phyloP scores from a whole-genome alignment of 1,140 invertebrate genomes.

The Drusus annulatus region DNA sequence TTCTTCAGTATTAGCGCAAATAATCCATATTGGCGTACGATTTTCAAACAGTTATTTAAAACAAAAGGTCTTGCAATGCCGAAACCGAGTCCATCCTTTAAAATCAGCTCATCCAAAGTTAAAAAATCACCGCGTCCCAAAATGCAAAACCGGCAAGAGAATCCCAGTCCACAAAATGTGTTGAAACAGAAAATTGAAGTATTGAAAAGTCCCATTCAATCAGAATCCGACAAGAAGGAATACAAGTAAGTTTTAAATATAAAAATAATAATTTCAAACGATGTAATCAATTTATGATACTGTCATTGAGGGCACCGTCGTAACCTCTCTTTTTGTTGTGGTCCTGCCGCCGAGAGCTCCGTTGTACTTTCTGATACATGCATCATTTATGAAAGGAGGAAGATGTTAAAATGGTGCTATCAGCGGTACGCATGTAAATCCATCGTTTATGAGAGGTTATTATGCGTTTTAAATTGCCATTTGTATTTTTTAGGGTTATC shows the following conservation, averaged over 20 bases:
- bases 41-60: not conserved
- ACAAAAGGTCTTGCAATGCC: constrained; percentile 28
- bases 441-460: too few species aligned
- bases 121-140: constrained; percentile 7
- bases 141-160: constrained; percentile 4
- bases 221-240: constrained; percentile 67
- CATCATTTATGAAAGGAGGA: too few species aligned
- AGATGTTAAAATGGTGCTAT: too few species aligned
- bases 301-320: too few species aligned
- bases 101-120: constrained; percentile 13
- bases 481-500: constrained; percentile 72
- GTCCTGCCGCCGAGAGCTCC: too few species aligned
- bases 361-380: too few species aligned
- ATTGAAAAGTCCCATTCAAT: constrained; percentile 59
- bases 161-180: not conserved
- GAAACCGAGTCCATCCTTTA: constrained; percentile 33
- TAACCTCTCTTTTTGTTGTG: too few species aligned
- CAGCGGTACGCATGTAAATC: too few species aligned
- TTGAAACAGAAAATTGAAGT: constrained; percentile 40
- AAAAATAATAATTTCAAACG: not conserved
- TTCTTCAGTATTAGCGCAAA: not conserved
- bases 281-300: not conserved
- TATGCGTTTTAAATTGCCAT: not conserved
- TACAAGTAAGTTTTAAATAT: constrained; percentile 64
- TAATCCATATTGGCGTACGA: not conserved